Evolutionary conservation across 2,113 vertebrate species (phyloP), one percentile per base, ranked within the genome.

Genomic region (Tyto alba): DNA sequence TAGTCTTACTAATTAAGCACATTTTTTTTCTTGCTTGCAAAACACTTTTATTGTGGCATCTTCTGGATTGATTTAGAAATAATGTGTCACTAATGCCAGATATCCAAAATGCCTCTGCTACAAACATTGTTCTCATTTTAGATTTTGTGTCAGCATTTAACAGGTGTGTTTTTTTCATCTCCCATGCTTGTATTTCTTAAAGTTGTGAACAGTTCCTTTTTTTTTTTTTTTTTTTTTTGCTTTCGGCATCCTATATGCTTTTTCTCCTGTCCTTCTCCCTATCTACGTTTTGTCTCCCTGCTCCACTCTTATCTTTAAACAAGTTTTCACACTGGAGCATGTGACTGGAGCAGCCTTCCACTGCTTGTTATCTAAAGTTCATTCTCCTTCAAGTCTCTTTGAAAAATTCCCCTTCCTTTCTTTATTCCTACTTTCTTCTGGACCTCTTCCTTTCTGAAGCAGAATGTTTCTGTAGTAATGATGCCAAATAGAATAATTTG

Each of bases 371-470:
- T 59, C 50, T 68, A 10, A 85, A 89, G 76, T 93, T 95, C 90
- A 34, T 72, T 97, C 43, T 92, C 80, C 85, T 94, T 92, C 90
- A 93, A 64, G 81, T 68, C 43, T 88, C 64, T 93, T 93, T 85
- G 63, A 66, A 91, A 95, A 81, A 34, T 48, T 30, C 5, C 26
- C 27, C 12, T 73, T 66, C 48, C 16, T 62, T 63, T 67, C 30
- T 55, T 81, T 68, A 16, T 89, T 6, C 16, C 3, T 40, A 60
- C 25, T 50, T 90, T 73, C 52, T 73, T 53, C 34, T 93, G 53
- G 21, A 76, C 41, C 6, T 59, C 21, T 59, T 82, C 29, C 43
- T 75, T 75, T 78, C 48, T 82, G 52, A 91, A 87, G 56, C 7
- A 45, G 22, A 66, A 27, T 45, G 19, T 66, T 88, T 68, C 40